These are phyloP conservation scores for Danio aesculapii DNA, from an alignment of 2,797 vertebrate genomes.

Conservation along the genomic window DNA sequence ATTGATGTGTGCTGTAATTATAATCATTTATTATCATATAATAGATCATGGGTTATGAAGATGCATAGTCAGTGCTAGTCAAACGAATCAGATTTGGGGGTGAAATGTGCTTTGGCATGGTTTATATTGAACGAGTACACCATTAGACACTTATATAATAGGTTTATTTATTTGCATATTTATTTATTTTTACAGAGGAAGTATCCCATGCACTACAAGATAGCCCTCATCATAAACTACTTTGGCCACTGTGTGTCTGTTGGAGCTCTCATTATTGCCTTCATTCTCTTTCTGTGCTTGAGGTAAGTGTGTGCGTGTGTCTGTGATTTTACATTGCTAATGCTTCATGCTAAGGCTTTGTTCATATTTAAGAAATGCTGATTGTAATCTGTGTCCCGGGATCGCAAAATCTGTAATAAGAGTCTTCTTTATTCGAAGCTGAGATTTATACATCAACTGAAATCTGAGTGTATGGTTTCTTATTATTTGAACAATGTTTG, in stretches of 20 bases:
- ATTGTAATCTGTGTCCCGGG: background rate
- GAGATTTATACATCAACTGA: too few relatives aligned
- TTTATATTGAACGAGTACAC: background rate
- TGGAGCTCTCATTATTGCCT: conserved; percentile 92
- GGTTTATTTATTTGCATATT: background rate
- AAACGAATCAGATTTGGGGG: too few relatives aligned
- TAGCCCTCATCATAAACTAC: conserved; percentile 97
- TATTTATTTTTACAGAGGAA: conserved; percentile 80
- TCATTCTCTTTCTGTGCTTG: conserved; percentile 95
- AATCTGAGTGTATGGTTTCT: too few relatives aligned
- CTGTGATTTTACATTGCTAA: background rate
- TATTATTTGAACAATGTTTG: too few relatives aligned
- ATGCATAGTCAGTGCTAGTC: too few relatives aligned
- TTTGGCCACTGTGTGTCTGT: conserved; percentile 96
- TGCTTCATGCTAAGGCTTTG: background rate
- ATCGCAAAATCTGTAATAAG: too few relatives aligned
- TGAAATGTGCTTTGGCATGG: background rate
- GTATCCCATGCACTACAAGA: conserved; percentile 93
- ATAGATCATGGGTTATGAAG: background rate
- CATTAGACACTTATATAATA: too few relatives aligned
- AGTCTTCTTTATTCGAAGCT: too few relatives aligned
- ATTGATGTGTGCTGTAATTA: conserved; percentile 8
- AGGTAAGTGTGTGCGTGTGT: conserved; percentile 78
- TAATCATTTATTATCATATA: background rate
- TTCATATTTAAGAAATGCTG: background rate